phyloP scores from a whole-genome alignment of 2,113 vertebrate species.

The Erythrolamprus reginae region DNA sequence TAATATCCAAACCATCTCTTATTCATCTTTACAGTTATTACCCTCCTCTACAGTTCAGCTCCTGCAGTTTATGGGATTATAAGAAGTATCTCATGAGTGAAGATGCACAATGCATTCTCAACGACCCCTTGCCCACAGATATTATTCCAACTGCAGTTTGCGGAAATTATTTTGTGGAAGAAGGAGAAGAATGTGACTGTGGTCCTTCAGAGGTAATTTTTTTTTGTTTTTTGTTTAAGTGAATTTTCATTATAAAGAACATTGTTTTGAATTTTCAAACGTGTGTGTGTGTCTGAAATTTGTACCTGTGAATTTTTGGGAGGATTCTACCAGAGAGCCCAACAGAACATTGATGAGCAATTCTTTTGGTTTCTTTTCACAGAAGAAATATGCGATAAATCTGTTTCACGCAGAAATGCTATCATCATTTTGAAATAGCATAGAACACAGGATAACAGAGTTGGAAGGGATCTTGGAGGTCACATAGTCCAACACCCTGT shows the following conservation, averaged over 20 bases:
- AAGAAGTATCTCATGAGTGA: conserved; percentile 56
- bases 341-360: no score
- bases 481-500: no score
- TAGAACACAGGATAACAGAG: no score
- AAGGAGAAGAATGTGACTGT: conserved; percentile 75
- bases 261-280: no score
- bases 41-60: conserved; percentile 67
- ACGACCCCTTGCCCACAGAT: conserved; percentile 44
- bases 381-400: background rate
- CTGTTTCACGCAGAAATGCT: rapidly evolving
- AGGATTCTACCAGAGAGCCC: no score
- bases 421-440: rapidly evolving
- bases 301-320: no score
- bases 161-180: conserved; percentile 69
- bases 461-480: no score
- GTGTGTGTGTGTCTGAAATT: no score
- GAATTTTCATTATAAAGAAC: no score
- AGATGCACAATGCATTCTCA: conserved; percentile 60
- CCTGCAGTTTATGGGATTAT: conserved; percentile 66
- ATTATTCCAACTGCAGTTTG: conserved; percentile 59
- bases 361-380: background rate
- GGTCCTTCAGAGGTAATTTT: conserved; percentile 64
- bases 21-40: conserved; percentile 26
- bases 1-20: no score
- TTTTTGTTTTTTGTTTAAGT: no score